Conservation (phyloP, 2,888 invertebrate species). For the Harpalus rubripes region DNA sequence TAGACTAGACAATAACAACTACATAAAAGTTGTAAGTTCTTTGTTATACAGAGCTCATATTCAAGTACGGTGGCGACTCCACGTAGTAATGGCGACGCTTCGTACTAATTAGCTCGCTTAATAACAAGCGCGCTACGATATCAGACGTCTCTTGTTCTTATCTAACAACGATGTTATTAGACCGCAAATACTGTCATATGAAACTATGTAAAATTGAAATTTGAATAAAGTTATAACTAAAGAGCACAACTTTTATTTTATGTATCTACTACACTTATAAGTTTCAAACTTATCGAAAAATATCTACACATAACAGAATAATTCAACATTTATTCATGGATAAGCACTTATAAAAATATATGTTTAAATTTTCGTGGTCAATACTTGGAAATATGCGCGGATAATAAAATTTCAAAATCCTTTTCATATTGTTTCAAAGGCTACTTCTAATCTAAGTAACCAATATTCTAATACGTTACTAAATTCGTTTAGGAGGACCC, state of each 20-base stretch:
- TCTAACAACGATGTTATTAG: conserved; percentile 6
- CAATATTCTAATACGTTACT: no score
- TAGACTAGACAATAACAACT: background rate
- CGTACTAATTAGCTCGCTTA: conserved; percentile 2
- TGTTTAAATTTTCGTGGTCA: no score
- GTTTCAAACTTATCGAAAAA: no score
- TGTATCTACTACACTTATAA: background rate
- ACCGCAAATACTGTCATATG: background rate
- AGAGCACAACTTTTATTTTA: background rate
- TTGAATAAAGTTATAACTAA: background rate
- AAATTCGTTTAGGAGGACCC: no score
- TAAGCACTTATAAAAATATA: no score
- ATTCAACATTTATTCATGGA: no score
- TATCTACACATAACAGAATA: no score
- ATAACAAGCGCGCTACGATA: background rate
- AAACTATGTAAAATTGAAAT: conserved; percentile 1
- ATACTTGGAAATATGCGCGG: no score
- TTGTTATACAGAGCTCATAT: background rate
- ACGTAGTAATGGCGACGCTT: background rate
- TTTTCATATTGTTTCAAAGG: no score
- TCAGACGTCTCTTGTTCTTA: conserved; percentile 1
- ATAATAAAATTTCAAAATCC: no score
- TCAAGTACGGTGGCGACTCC: background rate
- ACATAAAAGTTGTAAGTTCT: background rate
- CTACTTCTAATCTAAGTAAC: no score